Evolutionary conservation across 2,888 invertebrate species (phyloP).

Genomic region (Caenorhabditis sp.): DNA sequence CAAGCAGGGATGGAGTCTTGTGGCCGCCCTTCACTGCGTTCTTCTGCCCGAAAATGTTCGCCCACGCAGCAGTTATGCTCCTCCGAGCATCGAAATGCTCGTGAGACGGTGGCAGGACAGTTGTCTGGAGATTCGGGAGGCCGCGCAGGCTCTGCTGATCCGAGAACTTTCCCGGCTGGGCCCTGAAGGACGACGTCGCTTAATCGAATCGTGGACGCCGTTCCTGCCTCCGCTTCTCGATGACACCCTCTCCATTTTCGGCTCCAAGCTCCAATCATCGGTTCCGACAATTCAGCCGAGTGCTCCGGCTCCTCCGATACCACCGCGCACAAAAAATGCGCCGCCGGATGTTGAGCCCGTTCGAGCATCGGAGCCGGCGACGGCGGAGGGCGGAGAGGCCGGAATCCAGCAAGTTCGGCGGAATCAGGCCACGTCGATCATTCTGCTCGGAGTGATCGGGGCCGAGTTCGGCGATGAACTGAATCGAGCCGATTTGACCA

Average conservation of each 20-base stretch:
- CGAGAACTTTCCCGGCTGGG: constrained; percentile 93
- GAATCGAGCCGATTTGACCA: constrained; percentile 76
- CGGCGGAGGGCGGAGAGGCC: constrained; percentile 62
- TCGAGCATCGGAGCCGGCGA: constrained; percentile 47
- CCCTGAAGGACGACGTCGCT: constrained; percentile 89
- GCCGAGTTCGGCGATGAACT: constrained; percentile 98
- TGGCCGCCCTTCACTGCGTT: constrained; percentile 96
- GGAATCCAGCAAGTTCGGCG: constrained; percentile 83
- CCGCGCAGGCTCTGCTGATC: constrained; percentile 93
- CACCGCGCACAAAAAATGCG: constrained; percentile 61
- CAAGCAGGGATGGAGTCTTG: constrained; percentile 86
- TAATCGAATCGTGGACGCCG: constrained; percentile 96
- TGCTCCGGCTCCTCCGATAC: constrained; percentile 64
- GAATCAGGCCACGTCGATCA: constrained; percentile 96
- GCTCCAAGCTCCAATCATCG: constrained; percentile 67
- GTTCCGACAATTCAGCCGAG: constrained; percentile 57
- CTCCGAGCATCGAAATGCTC: constrained; percentile 97
- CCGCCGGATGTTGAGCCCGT: constrained; percentile 59
- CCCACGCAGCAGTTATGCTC: constrained; percentile 85
- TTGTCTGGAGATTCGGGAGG: constrained; percentile 94
- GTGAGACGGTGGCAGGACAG: constrained; percentile 98
- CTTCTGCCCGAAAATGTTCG: constrained; percentile 91
- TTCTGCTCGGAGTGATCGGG: constrained; percentile 95
- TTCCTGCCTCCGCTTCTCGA: constrained; percentile 87
- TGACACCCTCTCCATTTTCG: constrained; percentile 80